A percentile compares a stretch with the other conserved stretches of the same genome.
Evolutionary conservation across 2,113 vertebrate genomes (phyloP).

Genomic region (Psittacara wagleri): DNA sequence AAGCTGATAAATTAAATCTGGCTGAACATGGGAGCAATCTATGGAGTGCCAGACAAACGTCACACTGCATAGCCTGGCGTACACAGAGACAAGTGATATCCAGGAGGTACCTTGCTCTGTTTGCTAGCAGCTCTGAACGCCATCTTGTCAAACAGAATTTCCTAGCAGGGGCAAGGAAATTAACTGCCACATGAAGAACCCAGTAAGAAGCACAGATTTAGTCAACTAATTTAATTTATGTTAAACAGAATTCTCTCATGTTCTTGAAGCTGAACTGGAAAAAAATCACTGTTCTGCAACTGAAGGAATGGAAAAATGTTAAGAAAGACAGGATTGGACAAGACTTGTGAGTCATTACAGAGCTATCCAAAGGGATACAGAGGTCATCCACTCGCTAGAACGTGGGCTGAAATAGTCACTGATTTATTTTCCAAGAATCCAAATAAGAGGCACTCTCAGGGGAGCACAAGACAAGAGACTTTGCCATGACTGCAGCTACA

Average conservation of each 20-base stretch:
- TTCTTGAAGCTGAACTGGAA: background rate
- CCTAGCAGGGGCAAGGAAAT: background rate
- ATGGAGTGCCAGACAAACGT: background rate
- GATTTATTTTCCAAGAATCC: slow-evolving; percentile 76
- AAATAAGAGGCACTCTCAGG: slow-evolving; percentile 64
- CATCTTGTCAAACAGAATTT: background rate
- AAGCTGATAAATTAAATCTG: background rate
- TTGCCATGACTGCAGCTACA: background rate
- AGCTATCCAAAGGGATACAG: slow-evolving; percentile 70
- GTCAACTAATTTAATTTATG: background rate
- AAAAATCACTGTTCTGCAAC: slow-evolving; percentile 33
- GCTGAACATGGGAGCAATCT: background rate
- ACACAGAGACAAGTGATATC: background rate
- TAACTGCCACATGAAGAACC: background rate
- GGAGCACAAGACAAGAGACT: slow-evolving; percentile 46
- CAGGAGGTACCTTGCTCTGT: background rate
- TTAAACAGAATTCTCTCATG: background rate
- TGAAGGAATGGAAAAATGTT: slow-evolving; percentile 66
- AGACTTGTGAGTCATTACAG: slow-evolving; percentile 71
- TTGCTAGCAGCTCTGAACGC: background rate
- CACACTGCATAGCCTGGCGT: background rate
- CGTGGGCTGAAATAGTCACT: slow-evolving; percentile 67
- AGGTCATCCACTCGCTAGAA: slow-evolving; percentile 66
- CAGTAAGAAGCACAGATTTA: background rate
- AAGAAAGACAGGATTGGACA: slow-evolving; percentile 64